These are phyloP conservation scores for Sturnus vulgaris DNA, from an alignment of 2,113 vertebrate species.

Conservation along the genomic window DNA sequence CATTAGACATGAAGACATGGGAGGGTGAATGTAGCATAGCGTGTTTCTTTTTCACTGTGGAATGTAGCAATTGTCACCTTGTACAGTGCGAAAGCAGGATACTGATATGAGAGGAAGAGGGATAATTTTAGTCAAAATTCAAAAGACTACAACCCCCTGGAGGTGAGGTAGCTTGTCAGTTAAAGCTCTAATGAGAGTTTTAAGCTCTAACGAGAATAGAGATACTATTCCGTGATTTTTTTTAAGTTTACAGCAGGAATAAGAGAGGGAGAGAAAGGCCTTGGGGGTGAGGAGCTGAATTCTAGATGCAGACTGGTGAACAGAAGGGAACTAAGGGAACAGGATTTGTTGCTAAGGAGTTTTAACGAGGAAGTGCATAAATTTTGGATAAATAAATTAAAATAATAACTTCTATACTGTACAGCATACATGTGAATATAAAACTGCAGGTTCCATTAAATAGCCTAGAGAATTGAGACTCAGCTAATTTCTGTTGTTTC, in stretches of 20 bases:
- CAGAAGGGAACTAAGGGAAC: neutral
- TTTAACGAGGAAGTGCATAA: neutral
- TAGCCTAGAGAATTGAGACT: neutral
- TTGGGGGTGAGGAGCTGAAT: neutral
- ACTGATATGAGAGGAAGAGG: neutral
- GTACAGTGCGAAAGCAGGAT: neutral
- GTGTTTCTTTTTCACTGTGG: neutral
- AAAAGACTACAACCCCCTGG: neutral
- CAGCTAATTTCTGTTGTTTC: neutral
- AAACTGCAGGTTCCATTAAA: neutral
- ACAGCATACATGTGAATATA: neutral
- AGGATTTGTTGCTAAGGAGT: neutral
- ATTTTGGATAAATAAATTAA: neutral
- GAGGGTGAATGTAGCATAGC: neutral
- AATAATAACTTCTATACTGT: neutral
- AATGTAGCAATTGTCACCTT: neutral
- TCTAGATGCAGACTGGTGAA: neutral
- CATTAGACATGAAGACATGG: neutral
- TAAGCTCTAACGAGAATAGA: neutral
- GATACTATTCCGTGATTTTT: neutral
- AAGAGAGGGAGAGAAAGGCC: neutral
- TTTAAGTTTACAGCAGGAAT: neutral
- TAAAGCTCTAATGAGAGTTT: neutral
- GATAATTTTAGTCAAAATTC: neutral
- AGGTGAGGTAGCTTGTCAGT: neutral